Evolutionary conservation across 2,888 invertebrate genomes (phyloP).

Genomic region (Microctonus aethiopoides): DNA sequence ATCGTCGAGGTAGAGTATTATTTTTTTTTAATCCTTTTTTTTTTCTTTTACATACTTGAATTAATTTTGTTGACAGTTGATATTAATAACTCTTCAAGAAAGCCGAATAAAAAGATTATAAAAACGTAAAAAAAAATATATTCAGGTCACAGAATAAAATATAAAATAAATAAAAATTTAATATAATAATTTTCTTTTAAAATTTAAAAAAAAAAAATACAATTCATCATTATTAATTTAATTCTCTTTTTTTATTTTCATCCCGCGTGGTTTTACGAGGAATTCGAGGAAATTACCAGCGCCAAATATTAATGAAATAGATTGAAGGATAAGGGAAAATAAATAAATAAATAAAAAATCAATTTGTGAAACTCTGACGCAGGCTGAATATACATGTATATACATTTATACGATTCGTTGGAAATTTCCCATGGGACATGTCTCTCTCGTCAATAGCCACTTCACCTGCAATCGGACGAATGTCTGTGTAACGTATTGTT

Average conservation of each 20-base stretch:
- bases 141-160: neutral
- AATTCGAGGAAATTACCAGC: neutral
- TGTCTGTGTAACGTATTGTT: neutral
- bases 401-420: constrained; percentile 27
- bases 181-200: neutral
- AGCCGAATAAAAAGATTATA: neutral
- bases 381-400: neutral
- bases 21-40: neutral
- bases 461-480: constrained; percentile 14
- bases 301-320: neutral
- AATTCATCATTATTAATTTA: neutral
- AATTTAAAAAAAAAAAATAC: neutral
- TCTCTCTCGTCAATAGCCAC: constrained; percentile 17
- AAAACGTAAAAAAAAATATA: neutral
- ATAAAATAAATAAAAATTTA: neutral
- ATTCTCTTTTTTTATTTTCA: neutral
- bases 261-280: too few species aligned
- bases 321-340: neutral
- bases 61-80: neutral
- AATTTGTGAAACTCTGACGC: neutral
- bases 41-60: neutral
- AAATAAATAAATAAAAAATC: constrained; percentile 25
- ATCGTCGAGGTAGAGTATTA: neutral
- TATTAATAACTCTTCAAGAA: neutral
- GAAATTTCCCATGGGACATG: constrained; percentile 38